Base-by-base conservation (phyloP, 2,888 invertebrate species). In the Epinotia nisella region DNA sequence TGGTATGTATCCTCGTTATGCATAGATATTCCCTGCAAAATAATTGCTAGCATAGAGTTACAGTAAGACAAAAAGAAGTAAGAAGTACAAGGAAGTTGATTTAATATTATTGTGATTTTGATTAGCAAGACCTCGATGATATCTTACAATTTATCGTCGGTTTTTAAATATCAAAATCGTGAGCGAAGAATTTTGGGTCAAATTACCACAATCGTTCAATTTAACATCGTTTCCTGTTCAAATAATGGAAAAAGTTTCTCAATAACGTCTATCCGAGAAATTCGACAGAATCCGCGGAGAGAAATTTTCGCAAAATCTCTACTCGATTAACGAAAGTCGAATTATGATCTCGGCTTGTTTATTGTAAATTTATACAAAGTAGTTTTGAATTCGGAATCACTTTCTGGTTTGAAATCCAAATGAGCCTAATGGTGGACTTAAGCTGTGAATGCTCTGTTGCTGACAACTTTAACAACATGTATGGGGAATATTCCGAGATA, bases 241-340 rank as follows among this genome's bases (percentile, higher is more conserved):
- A 84, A 83, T 86, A 85, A 88, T 86, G 84, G 84, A 84, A 87
- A 87, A 88, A 88, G 79, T 87, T 88, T 85, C 77, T 74, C 79
- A 80, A 84, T 84, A 82, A 83, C 78, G 78, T 80, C 82, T 79
- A 77, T 79, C 79, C 74, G 76, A 79, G 76, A 79, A 82, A 82
- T 84, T 82, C 81, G 78, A 82, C 80, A 80, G 80, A 81, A 82
- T 76, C 74, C 77, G 75, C 77, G 72, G 72, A 75, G 76, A 75
- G 75, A 77, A 78, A 79, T 78, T 80, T 79, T 75, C n/a, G 60
- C 55, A 65, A 74, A 75, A 71, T 69, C 58, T 64, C 41, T 64
- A 69, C 68, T 69, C 68, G 73, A 69, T 73, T 73, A 73, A 73
- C 41, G 69, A 17, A 41, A 73, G 73, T 53, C 62, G 41, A 72